Base-by-base conservation (phyloP, 2,113 vertebrate species). In the Rhineura floridana region DNA sequence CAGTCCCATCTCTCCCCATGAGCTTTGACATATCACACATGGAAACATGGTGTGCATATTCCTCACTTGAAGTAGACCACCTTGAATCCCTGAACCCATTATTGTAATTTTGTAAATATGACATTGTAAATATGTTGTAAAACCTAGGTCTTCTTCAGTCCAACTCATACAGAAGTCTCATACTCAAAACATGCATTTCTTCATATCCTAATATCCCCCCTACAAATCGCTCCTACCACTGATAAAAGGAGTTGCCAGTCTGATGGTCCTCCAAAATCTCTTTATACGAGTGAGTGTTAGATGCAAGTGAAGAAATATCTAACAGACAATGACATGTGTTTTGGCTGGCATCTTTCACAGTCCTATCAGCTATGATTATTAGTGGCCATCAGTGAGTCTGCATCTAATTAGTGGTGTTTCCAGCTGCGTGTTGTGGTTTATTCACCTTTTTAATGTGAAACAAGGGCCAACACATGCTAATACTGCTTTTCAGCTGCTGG, bases 301-400 rank as follows among this genome's bases (percentile, higher is more conserved):
- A 48, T 11, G 28, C 39, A 33, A 8, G 33, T 3, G 2, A 15
- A 17, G 15, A 4, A 3, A 30, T 25, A 48, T 33, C 44, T 77
- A 23, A 77, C 33, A 65, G 39, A 25, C 50, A 42, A 21, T 30
- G 48, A 19, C 8, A 77, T 33, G 19, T 48, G 30, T 65, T 70
- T 42, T 65, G 73, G 23, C 12, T 48, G 33, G 33, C 73, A 65
- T 42, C 36, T 8, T 69, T 87, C 62, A 69, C n/a, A 86, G 84
- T 78, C 42, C 67, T 83, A 73, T 63, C 28, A 89, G 84, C 83
- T 89, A 72, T 84, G 63, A 86, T 77, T 63, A 59, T 59, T 59
- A 19, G 65, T 33, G 33, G n/a, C 55, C 69, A 46, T 73, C 48
- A 73, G 42, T 87, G 28, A 83, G 17, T 33, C 48, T 39, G 44